A percentile compares a stretch with the other conserved stretches of the same genome.
Conservation (phyloP, 2,888 invertebrate genomes). For the Microchrysa polita region DNA sequence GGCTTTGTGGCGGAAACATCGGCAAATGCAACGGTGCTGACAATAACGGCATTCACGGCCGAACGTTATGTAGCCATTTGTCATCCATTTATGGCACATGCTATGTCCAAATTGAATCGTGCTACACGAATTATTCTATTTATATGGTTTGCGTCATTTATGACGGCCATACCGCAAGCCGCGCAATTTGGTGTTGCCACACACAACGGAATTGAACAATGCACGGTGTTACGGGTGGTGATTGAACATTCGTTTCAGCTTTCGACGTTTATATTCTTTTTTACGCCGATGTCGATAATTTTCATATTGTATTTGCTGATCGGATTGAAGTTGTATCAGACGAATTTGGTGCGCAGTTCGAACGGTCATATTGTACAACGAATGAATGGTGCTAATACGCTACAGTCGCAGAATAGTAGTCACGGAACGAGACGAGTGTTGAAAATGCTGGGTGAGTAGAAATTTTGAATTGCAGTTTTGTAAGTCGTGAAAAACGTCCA, state of each 20-base stretch:
- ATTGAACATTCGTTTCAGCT: constrained; percentile 68
- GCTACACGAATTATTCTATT: constrained; percentile 78
- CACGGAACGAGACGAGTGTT: constrained; percentile 75
- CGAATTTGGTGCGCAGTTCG: constrained; percentile 64
- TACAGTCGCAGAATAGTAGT: constrained; percentile 65
- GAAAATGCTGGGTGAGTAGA: constrained; percentile 78
- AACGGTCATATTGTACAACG: constrained; percentile 55
- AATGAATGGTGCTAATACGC: constrained; percentile 54
- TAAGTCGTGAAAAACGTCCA: too few relatives aligned
- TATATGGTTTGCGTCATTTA: constrained; percentile 82
- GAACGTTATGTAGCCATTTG: constrained; percentile 76
- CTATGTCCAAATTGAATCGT: constrained; percentile 83
- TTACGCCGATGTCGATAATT: constrained; percentile 88
- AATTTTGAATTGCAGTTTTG: too few relatives aligned
- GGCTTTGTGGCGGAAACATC: constrained; percentile 84
- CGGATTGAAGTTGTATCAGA: constrained; percentile 73
- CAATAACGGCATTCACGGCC: constrained; percentile 85
- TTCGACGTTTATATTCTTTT: constrained; percentile 81
- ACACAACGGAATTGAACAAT: constrained; percentile 57
- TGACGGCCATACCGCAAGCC: constrained; percentile 80
- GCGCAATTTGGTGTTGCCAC: constrained; percentile 77
- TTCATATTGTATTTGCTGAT: constrained; percentile 83
- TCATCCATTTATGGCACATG: constrained; percentile 74
- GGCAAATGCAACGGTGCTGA: constrained; percentile 79
- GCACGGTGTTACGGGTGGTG: constrained; percentile 61